These are phyloP conservation scores for Meriones psammophilus DNA, from an alignment of 2,797 vertebrate genomes.

Conservation along the genomic window DNA sequence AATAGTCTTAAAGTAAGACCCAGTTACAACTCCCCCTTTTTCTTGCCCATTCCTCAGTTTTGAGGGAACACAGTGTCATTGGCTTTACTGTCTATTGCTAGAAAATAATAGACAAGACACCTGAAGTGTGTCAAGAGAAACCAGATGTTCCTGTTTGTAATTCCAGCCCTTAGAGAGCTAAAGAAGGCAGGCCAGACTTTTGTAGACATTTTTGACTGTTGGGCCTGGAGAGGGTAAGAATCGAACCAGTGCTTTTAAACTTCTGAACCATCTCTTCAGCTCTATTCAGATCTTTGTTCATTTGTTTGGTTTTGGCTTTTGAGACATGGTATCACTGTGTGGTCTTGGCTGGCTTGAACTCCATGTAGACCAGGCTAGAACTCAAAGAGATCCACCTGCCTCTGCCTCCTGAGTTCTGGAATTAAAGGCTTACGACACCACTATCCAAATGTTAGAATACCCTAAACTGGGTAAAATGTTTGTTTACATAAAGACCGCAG, in stretches of 20 bases:
- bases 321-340: neutral
- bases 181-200: neutral
- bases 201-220: neutral
- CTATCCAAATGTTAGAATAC: neutral
- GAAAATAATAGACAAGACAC: neutral
- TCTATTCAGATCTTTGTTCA: neutral
- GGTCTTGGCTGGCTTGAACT: neutral
- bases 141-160: neutral
- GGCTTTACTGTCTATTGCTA: neutral
- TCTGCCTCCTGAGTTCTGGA: neutral
- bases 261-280: neutral
- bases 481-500: neutral
- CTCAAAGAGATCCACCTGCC: neutral
- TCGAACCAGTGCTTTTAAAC: neutral
- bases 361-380: neutral
- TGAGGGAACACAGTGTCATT: neutral
- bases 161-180: neutral
- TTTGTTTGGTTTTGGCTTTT: neutral
- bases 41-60: neutral
- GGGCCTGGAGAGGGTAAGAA: neutral
- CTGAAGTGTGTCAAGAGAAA: neutral
- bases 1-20: neutral
- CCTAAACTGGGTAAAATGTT: neutral
- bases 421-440: neutral
- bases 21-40: neutral